These are phyloP conservation scores for Siphlonurus alternatus DNA, from an alignment of 2,888 invertebrate genomes.

Conservation along the genomic window DNA sequence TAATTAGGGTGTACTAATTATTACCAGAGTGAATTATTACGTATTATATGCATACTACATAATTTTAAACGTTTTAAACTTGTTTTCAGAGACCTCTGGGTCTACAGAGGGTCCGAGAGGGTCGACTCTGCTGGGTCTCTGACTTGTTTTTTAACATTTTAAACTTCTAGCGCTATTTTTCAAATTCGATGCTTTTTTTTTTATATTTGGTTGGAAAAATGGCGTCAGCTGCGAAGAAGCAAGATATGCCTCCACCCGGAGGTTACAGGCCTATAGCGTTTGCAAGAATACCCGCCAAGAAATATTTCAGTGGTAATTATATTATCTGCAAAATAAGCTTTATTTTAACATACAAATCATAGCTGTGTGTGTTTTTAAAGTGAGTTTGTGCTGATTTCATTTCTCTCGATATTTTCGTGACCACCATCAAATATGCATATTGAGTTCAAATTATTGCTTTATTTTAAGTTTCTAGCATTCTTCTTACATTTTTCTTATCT, in stretches of 20 bases:
- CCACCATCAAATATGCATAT: background rate
- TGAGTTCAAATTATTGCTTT: slow-evolving; percentile 1
- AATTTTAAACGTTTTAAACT: too few species aligned
- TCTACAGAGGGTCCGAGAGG: too few species aligned
- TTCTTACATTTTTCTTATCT: too few species aligned
- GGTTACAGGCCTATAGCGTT: slow-evolving; percentile 68
- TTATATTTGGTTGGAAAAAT: slow-evolving; percentile 15
- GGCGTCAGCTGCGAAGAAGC: slow-evolving; percentile 32
- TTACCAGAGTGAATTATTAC: too few species aligned
- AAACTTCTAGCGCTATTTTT: too few species aligned
- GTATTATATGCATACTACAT: too few species aligned
- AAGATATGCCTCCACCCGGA: slow-evolving; percentile 88
- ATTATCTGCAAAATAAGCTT: slow-evolving; percentile 9
- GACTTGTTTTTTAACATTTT: too few species aligned
- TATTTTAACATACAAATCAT: slow-evolving; percentile 9
- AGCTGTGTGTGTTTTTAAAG: slow-evolving; percentile 12
- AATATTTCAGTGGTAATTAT: slow-evolving; percentile 46
- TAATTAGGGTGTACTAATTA: too few species aligned
- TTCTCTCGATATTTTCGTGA: slow-evolving; percentile 6
- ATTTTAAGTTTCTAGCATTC: too few species aligned
- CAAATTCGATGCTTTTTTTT: too few species aligned
- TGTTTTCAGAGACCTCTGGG: too few species aligned
- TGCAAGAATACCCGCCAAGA: slow-evolving; percentile 52
- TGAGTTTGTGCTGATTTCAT: background rate
- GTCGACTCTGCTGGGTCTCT: too few species aligned